phyloP scores from a whole-genome alignment of 2,888 invertebrate species.

The Tortricodes alternella region DNA sequence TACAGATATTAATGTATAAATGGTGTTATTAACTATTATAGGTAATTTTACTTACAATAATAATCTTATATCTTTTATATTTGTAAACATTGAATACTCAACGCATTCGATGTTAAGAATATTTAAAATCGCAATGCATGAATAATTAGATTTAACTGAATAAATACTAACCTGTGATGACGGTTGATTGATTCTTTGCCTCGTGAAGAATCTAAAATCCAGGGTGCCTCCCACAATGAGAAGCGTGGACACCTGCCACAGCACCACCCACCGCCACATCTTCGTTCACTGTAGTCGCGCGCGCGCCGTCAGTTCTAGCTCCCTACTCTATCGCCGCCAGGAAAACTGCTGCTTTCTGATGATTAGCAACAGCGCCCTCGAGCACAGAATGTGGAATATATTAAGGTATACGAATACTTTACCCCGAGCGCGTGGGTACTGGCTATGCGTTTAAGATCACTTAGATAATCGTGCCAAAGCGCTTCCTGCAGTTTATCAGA shows the following conservation, averaged over 20 bases:
- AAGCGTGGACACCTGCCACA: slow-evolving; percentile 49
- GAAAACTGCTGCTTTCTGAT: not conserved
- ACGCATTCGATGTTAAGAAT: not conserved
- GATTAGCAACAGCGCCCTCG: not conserved
- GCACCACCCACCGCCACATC: slow-evolving; percentile 64
- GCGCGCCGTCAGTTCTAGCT: slow-evolving; percentile 23
- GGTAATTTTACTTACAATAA: too few species aligned
- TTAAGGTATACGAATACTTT: too few species aligned
- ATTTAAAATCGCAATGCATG: not conserved
- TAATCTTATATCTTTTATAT: too few species aligned
- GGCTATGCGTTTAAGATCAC: too few species aligned
- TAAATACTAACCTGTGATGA: slow-evolving; percentile 42
- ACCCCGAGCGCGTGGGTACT: too few species aligned
- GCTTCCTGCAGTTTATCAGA: too few species aligned
- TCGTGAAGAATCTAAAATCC: slow-evolving; percentile 49
- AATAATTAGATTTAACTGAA: not conserved
- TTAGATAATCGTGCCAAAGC: too few species aligned
- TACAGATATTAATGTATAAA: too few species aligned
- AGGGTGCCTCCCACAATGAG: slow-evolving; percentile 51
- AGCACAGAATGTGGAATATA: too few species aligned
- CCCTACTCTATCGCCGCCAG: slow-evolving; percentile 20
- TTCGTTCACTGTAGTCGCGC: slow-evolving; percentile 43
- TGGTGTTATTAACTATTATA: too few species aligned
- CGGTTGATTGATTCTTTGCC: slow-evolving; percentile 43
- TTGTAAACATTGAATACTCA: too few species aligned